Evolutionary conservation across 92 coral and sea anemone genomes (phyloP), one percentile per base, ranked within the genome.

Genomic region (Porites rus): DNA sequence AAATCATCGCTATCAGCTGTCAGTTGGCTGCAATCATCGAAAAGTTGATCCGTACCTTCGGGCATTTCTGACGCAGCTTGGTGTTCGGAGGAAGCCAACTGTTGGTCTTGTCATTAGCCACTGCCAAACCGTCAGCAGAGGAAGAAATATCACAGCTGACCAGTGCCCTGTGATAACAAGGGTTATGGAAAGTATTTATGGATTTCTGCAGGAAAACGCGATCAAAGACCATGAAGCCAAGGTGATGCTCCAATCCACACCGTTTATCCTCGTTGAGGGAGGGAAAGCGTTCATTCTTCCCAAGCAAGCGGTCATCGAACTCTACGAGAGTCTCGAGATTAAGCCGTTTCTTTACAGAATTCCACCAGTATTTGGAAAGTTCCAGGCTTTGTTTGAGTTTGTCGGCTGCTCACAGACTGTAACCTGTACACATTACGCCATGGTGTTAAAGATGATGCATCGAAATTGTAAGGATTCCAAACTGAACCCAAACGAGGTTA

Each of bases 101-200:
- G 59, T 84, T 4, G 91, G 91, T n/a, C 72, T 79, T 56, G 90
- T 91, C 2, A 65, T 71, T 17, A 38, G 56, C 8, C 98, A 94
- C 66, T 86, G 92, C 68, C 69, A 82, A 43, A 65, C 43, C 65
- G 54, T 66, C 58, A 70, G 71, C 31, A 60, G 10, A 7, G 21
- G 8, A 14, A 53, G 4, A 56, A 56, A 56, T 56, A 56, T 56
- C 16, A 56, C 61, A 0, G 8, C 28, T 14, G 65, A 4, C 51
- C 24, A 19, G 8, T 56, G 56, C 8, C 24, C 14, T 4, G 16
- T 31, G 6, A 11, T 83, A 11, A 68, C 38, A 0, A 67, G 24
- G 17, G 80, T 94, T 7, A 92, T 94, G 95, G 69, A 63, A 28
- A n/a, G 19, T 12, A 90, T 94, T 21, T 94, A 92, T 80, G 31